Evolutionary conservation across 64 coral and sea anemone species (phyloP).

Genomic region (Actinia tenebrosa): DNA sequence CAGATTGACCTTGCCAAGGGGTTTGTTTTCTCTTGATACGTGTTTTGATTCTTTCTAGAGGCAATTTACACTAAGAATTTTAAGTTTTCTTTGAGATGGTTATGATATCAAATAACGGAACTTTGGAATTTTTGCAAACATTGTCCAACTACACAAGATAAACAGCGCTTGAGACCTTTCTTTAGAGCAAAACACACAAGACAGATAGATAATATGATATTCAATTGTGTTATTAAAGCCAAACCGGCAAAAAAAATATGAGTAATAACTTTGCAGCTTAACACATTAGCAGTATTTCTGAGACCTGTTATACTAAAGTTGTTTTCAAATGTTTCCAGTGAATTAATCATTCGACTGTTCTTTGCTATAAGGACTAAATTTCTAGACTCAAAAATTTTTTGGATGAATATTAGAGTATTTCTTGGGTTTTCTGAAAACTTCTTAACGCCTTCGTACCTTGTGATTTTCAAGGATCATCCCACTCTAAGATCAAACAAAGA

Average conservation of each 20-base stretch:
- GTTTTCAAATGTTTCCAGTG: no score
- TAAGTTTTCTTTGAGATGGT: background rate
- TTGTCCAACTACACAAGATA: background rate
- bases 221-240: background rate
- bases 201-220: background rate
- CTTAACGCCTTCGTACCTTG: background rate
- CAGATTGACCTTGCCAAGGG: slow-evolving; percentile 13
- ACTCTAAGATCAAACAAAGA: slow-evolving; percentile 12
- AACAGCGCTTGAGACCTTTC: background rate
- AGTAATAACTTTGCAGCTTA: no score
- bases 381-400: background rate
- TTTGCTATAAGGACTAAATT: background rate
- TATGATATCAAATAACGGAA: slow-evolving; percentile 2
- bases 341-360: no score
- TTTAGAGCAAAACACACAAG: background rate
- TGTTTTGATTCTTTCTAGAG: background rate
- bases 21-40: background rate
- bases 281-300: no score
- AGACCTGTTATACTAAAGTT: no score
- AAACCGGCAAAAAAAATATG: background rate
- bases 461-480: background rate
- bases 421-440: background rate
- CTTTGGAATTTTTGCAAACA: background rate
- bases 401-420: background rate
- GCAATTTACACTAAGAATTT: background rate